Evolutionary conservation across 1,140 invertebrate genomes (phyloP).

Genomic region (Microplitis demolitor): DNA sequence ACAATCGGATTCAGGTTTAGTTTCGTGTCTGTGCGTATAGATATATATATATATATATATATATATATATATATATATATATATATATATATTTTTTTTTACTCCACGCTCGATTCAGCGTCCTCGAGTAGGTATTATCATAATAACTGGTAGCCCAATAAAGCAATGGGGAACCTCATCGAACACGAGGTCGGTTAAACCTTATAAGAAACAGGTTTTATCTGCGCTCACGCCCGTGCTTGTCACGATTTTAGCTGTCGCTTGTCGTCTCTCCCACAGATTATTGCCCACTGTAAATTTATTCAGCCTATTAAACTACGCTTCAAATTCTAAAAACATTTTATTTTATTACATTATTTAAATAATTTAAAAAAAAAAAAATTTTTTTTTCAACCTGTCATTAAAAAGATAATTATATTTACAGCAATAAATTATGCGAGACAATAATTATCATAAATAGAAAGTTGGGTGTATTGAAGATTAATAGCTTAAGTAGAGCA

Average conservation of each 20-base stretch:
- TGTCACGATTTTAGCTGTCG: constrained; percentile 37
- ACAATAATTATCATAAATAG: no score
- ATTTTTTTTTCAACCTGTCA: no score
- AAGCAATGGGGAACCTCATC: constrained; percentile 38
- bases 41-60: background rate
- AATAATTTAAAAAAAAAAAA: background rate
- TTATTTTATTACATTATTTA: constrained; percentile 6
- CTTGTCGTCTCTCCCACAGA: constrained; percentile 4
- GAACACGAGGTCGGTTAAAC: constrained; percentile 12
- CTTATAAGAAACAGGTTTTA: constrained; percentile 41
- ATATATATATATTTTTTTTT: constrained; percentile 8
- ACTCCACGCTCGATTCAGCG: background rate
- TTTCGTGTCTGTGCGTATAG: background rate
- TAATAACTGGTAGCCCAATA: constrained; percentile 45
- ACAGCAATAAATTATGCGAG: no score
- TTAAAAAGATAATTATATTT: no score
- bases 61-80: constrained; percentile 1
- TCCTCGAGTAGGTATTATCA: constrained; percentile 33
- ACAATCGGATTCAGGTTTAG: constrained; percentile 14
- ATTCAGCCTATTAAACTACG: background rate
- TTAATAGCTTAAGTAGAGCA: background rate
- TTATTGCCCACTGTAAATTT: constrained; percentile 3
- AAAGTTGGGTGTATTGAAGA: background rate
- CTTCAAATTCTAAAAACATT: constrained; percentile 3
- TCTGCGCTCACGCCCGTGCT: constrained; percentile 40